These are phyloP conservation scores for Paracyprichromis sp. DNA, from an alignment of 2,113 vertebrate species.

Conservation along the genomic window DNA sequence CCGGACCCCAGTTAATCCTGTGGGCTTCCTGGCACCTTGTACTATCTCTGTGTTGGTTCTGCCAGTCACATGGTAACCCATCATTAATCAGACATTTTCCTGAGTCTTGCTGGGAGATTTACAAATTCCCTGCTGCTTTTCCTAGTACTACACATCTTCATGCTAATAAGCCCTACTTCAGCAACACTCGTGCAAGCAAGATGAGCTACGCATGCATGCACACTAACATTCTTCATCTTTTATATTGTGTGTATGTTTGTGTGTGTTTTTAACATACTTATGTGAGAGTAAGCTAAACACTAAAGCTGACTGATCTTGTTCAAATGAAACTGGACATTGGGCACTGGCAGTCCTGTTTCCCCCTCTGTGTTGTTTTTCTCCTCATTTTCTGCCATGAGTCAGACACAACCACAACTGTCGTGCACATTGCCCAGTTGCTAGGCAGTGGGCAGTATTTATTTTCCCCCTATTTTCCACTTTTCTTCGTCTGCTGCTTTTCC, in stretches of 20 bases:
- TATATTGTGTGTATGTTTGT: not conserved
- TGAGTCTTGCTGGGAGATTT: not conserved
- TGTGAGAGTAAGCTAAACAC: not conserved
- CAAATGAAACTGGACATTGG: not conserved
- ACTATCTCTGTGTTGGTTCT: not conserved
- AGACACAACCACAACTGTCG: slow-evolving; percentile 20
- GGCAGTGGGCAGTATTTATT: slow-evolving; percentile 25
- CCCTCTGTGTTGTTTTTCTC: not conserved
- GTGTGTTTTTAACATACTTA: not conserved
- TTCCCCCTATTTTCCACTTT: slow-evolving; percentile 1
- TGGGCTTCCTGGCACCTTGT: slow-evolving; percentile 1
- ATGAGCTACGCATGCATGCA: not conserved
- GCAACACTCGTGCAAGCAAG: not conserved
- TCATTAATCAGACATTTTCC: slow-evolving; percentile 23
- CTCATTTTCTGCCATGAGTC: slow-evolving; percentile 1
- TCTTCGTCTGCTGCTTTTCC: not conserved
- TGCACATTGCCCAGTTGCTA: slow-evolving; percentile 27
- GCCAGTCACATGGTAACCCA: not conserved
- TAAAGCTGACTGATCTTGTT: not conserved
- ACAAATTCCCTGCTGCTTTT: not conserved
- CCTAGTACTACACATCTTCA: not conserved
- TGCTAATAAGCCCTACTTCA: not conserved
- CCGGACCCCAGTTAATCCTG: not conserved
- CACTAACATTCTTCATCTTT: not conserved
- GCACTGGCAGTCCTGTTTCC: not conserved